A percentile compares a stretch with the other conserved stretches of the same genome.
Evolutionary conservation across 2,113 vertebrate genomes (phyloP).

Genomic region (Mesoclemmys tuberculata): DNA sequence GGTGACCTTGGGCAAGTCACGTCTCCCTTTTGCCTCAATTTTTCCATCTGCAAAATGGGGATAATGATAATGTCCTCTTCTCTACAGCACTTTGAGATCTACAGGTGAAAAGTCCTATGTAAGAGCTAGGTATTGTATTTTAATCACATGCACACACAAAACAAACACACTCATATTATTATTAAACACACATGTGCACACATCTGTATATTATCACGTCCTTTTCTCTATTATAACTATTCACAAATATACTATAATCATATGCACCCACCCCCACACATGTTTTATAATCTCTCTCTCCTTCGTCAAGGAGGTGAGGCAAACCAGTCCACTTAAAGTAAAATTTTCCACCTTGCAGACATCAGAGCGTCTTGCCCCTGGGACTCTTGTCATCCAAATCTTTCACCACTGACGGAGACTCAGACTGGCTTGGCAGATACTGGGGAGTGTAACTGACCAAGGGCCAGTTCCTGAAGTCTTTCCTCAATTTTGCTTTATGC

Average conservation of each 20-base stretch:
- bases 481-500: no score
- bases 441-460: neutral
- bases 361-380: neutral
- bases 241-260: neutral
- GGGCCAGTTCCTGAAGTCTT: neutral
- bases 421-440: neutral
- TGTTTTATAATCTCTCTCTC: neutral
- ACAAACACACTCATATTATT: neutral
- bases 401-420: neutral
- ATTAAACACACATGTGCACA: neutral
- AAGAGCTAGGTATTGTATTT: neutral
- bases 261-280: neutral
- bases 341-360: neutral
- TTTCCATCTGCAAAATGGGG: neutral
- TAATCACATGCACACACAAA: neutral
- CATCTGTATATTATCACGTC: neutral
- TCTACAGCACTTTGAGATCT: neutral
- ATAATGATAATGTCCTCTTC: neutral
- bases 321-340: neutral
- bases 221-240: neutral
- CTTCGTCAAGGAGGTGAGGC: neutral
- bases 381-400: no score
- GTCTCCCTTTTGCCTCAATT: neutral
- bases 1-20: neutral
- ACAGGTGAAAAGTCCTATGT: neutral